These are phyloP conservation scores for Coregonus suidteri DNA, from an alignment of 2,797 vertebrate genomes.

Conservation along the genomic window DNA sequence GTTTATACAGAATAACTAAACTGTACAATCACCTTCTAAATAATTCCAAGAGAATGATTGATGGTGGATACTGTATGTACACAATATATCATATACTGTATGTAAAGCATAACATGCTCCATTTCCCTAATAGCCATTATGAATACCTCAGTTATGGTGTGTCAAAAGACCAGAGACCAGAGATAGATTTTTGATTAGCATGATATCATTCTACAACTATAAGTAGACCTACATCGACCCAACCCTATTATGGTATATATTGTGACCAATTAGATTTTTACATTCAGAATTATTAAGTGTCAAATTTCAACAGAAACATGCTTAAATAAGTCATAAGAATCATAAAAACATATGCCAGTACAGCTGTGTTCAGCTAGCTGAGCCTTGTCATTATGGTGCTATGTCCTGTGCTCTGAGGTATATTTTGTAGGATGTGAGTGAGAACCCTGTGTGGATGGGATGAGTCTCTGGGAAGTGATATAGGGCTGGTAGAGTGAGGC, in stretches of 20 bases:
- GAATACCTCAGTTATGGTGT: background rate
- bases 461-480: constrained; percentile 53
- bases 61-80: background rate
- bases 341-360: constrained; percentile 22
- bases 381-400: constrained; percentile 55
- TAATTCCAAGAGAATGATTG: background rate
- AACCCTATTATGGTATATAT: background rate
- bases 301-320: constrained; percentile 6
- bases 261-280: background rate
- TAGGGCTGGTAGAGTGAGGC: constrained; percentile 63
- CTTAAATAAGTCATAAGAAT: background rate
- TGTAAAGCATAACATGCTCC: background rate
- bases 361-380: constrained; percentile 53
- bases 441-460: constrained; percentile 61
- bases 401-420: constrained; percentile 78
- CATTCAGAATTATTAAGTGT: constrained; percentile 7
- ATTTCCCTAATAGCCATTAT: background rate
- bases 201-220: background rate
- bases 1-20: background rate
- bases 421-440: constrained; percentile 64
- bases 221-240: background rate
- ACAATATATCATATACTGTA: background rate
- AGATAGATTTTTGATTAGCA: background rate
- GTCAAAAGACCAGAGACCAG: background rate
- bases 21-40: background rate